Evolutionary conservation across 2,113 vertebrate species (phyloP).

Genomic region (Labrus mixtus): DNA sequence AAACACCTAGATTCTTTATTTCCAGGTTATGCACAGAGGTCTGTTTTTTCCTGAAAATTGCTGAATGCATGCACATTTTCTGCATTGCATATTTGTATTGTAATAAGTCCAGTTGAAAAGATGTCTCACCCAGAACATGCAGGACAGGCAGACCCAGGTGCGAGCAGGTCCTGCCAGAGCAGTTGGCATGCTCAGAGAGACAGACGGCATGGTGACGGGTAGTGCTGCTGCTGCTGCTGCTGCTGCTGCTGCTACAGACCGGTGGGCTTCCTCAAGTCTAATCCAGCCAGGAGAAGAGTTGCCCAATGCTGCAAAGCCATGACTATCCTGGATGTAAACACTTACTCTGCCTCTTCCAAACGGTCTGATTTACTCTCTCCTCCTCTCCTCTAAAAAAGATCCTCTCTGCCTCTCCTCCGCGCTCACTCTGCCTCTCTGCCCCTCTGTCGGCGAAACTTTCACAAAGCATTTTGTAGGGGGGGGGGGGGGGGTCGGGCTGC

Average conservation of each 20-base stretch:
- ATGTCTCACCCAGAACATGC: slow-evolving; percentile 91
- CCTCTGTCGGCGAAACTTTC: slow-evolving; percentile 77
- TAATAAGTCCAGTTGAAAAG: not conserved
- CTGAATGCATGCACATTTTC: not conserved
- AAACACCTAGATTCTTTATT: not conserved
- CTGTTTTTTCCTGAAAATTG: not conserved
- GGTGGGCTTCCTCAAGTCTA: slow-evolving; percentile 53
- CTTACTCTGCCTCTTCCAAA: slow-evolving; percentile 33
- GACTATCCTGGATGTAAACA: slow-evolving; percentile 47
- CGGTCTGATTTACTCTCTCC: slow-evolving; percentile 43
- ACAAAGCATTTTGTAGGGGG: slow-evolving; percentile 76
- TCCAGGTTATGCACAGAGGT: not conserved
- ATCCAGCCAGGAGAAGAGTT: slow-evolving; percentile 62
- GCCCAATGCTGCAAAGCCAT: slow-evolving; percentile 71
- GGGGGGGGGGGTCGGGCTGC: slow-evolving; percentile 67
- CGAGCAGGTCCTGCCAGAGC: slow-evolving; percentile 81
- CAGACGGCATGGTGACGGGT: slow-evolving; percentile 82
- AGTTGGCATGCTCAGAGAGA: slow-evolving; percentile 81
- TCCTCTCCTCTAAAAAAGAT: slow-evolving; percentile 60
- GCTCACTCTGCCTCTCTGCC: slow-evolving; percentile 67
- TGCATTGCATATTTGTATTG: not conserved
- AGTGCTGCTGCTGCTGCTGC: slow-evolving; percentile 21
- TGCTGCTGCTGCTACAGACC: slow-evolving; percentile 59
- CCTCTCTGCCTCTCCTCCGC: slow-evolving; percentile 63
- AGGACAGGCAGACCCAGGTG: slow-evolving; percentile 94